Percentiles rank a stretch among this genome's conserved stretches.
Conservation (phyloP, 2,888 invertebrate genomes). For the Drosophila dives region DNA sequence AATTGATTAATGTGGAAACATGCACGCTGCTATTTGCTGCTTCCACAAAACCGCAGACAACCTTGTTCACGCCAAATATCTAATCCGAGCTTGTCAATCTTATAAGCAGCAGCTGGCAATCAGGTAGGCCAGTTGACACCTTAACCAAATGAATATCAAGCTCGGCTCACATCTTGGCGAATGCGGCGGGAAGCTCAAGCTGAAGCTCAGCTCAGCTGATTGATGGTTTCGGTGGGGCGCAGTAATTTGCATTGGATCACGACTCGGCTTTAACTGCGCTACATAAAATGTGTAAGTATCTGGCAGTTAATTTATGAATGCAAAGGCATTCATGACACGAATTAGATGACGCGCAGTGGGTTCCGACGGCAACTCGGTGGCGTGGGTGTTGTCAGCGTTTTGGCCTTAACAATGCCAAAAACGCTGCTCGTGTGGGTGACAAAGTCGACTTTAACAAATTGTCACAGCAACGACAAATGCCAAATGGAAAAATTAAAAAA, state of each 20-base stretch:
- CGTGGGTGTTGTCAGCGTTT: conserved; percentile 61
- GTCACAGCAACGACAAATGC: conserved; percentile 53
- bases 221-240: conserved; percentile 54
- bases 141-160: conserved; percentile 58
- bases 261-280: conserved; percentile 58
- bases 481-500: conserved; percentile 10
- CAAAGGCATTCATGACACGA: conserved; percentile 74
- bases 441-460: conserved; percentile 53
- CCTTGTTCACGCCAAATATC: conserved; percentile 56
- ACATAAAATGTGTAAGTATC: conserved; percentile 51
- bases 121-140: conserved; percentile 57
- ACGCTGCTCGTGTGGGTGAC: conserved; percentile 49
- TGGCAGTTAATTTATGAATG: conserved; percentile 74
- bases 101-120: conserved; percentile 55
- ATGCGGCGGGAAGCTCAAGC: conserved; percentile 20
- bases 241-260: conserved; percentile 73
- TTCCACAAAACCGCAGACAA: conserved; percentile 46
- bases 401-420: conserved; percentile 64
- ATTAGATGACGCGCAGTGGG: conserved; percentile 67
- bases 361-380: conserved; percentile 15
- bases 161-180: conserved; percentile 30
- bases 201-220: conserved; percentile 45
- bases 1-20: conserved; percentile 29
- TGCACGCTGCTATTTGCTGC: conserved; percentile 18
- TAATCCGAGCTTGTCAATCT: conserved; percentile 67